Percentiles rank a stretch among this genome's conserved stretches.
These are phyloP conservation scores for Stenchaetothrips biformis DNA, from an alignment of 2,888 invertebrate genomes.

Conservation along the genomic window DNA sequence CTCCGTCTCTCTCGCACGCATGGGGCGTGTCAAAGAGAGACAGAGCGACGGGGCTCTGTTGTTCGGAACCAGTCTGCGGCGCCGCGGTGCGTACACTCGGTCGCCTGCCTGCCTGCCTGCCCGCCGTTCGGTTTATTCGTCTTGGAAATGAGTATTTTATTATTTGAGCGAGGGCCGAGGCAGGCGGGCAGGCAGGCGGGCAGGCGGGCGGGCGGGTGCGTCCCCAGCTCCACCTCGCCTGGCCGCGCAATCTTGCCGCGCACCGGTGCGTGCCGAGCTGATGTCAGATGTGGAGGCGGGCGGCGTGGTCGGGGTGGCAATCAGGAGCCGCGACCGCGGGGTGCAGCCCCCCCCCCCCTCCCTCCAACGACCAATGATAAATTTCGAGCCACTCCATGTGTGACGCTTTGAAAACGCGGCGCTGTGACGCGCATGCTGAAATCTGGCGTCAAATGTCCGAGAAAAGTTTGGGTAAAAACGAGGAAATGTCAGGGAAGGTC, in stretches of 20 bases:
- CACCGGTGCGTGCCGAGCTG: slow-evolving; percentile 12
- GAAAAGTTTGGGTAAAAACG: no score
- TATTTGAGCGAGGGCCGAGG: slow-evolving; percentile 5
- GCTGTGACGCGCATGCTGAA: no score
- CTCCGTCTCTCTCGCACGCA: neutral
- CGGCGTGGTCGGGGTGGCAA: neutral
- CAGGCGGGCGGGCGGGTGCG: neutral
- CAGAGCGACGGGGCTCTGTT: neutral
- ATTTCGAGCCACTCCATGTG: neutral
- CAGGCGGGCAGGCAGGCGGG: neutral
- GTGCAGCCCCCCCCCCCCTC: neutral
- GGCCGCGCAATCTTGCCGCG: slow-evolving; percentile 8
- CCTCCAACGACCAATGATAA: neutral
- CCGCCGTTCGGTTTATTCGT: neutral
- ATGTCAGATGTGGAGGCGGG: slow-evolving; percentile 12
- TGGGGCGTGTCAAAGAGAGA: neutral
- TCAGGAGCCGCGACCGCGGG: neutral
- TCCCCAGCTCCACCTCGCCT: neutral
- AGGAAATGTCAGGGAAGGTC: no score
- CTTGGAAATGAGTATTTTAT: slow-evolving; percentile 21
- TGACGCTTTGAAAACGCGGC: neutral
- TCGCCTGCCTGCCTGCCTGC: neutral
- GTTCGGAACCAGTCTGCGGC: neutral
- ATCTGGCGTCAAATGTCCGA: no score
- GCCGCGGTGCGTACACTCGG: neutral